Percentiles rank a stretch among this genome's conserved stretches.
These are phyloP conservation scores for Alectoris magna DNA, from an alignment of 2,797 vertebrate species.

Conservation along the genomic window DNA sequence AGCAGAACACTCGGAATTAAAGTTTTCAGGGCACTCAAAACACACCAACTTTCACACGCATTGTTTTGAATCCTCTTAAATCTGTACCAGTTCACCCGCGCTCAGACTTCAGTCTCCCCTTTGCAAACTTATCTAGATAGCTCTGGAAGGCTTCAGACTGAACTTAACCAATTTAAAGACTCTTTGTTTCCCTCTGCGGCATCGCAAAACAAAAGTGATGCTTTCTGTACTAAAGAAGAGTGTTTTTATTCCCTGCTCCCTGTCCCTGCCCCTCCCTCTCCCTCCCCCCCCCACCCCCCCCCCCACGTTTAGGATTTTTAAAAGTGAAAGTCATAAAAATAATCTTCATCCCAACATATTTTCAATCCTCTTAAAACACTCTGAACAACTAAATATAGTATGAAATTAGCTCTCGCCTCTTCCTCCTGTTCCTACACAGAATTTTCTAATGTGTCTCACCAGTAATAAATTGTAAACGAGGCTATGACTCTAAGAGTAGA, in stretches of 20 bases:
- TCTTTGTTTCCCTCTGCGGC: not conserved
- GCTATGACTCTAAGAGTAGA: constrained; percentile 75
- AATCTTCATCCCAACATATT: constrained; percentile 17
- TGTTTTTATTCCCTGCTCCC: not conserved
- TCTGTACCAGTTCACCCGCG: not conserved
- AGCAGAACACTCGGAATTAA: constrained; percentile 60
- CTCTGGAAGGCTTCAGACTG: constrained; percentile 77
- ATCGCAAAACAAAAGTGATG: not conserved
- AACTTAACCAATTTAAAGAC: constrained; percentile 78
- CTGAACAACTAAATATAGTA: constrained; percentile 9
- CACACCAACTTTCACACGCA: constrained; percentile 83
- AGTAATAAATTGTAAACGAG: constrained; percentile 73
- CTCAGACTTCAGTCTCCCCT: constrained; percentile 18
- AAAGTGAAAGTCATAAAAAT: constrained; percentile 53
- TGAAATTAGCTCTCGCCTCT: constrained; percentile 46
- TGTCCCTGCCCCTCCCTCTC: no score
- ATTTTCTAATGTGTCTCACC: constrained; percentile 63
- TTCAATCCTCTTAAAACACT: constrained; percentile 60
- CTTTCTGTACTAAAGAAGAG: not conserved
- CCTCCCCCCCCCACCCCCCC: no score
- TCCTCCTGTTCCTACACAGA: constrained; percentile 8
- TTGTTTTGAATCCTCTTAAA: constrained; percentile 88
- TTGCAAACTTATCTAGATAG: constrained; percentile 4
- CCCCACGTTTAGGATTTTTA: not conserved
- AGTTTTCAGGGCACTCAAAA: constrained; percentile 78